Base-by-base conservation (phyloP, 2,113 vertebrate genomes). In the Chloropsis cyanopogon region DNA sequence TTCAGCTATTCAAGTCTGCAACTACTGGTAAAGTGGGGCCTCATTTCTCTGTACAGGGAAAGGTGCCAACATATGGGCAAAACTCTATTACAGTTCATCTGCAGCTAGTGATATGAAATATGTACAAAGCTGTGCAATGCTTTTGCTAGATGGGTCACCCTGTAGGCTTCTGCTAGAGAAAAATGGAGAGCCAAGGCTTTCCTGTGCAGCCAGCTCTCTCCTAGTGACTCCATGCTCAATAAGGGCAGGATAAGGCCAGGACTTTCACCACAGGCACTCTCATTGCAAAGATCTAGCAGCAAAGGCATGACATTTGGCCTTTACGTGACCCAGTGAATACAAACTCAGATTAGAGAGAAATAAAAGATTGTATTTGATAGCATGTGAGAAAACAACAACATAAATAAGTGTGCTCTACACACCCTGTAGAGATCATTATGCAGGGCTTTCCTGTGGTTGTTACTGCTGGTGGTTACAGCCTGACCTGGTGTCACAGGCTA, bases 151-250 rank as follows among this genome's bases (percentile, higher is more conserved):
- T 7, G 22, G 80, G 57, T 82, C 46, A 78, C 39, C 24, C 37
- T 29, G 11, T 26, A 78, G 68, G 47, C 29, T 83, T 54, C 72
- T 77, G 82, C 25, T 39, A 80, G 37, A 52, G 49, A 59, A 73
- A 79, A 44, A 56, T 4, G 11, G 33, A 70, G 39, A 84, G 60
- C 56, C 63, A 69, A 33, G 28, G 59, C 24, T 65, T 61, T 23
- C 49, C 37, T 53, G 54, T 1, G 4, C 86, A 85, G 64, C 25
- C 53, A 81, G 54, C 17, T 50, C 25, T 69, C 46, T 72, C 12
- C 41, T 22, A 47, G 46, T 23, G 39, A 29, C 39, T 46, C 54
- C 0, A 0, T 2, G 8, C 35, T 88, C 0, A 0, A 31, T 28
- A 68, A 76, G 47, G n/a, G 33, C 42, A 79, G 60, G 29, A 41